Evolutionary conservation across 2,888 invertebrate genomes (phyloP), one percentile per base, ranked within the genome.

Genomic region (Cylindroiulus punctatus): DNA sequence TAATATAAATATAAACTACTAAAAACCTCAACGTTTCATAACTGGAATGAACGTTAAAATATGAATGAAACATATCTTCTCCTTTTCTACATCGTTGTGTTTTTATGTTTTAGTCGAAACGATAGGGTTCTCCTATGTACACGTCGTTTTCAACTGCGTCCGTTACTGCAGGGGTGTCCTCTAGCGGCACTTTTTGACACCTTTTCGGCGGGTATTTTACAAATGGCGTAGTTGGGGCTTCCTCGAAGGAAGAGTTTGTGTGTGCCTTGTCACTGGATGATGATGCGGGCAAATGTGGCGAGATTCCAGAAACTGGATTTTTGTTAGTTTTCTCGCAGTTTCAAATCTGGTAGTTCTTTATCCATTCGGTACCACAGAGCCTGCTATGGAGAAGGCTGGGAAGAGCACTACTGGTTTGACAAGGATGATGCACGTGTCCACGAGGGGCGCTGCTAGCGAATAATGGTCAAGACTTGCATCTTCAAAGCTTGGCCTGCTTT

Each of bases 1-100:
- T 65, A 65, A 65, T 65, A 65, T 65, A 65, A 65, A 65, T 65
- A 65, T 65, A 65, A 65, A 65, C 65, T 65, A 65, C 65, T 65
- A 65, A 65, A 52, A 65, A 65, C 65, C 65, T 65, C 65, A 65
- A 65, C 65, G 65, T 65, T 65, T 65, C 65, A 65, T 65, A 65
- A 65, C 65, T 65, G 65, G 65, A 65, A 65, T 65, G 65, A 65
- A 65, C 65, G 65, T 65, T 65, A 65, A 65, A 65, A 65, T 65
- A 65, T 65, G 65, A 65, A 26, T 65, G 65, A 65, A 65, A 65
- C 65, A 10, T 26, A 26, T 65, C 65, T 65, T 26, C 65, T 65
- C 65, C 65, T 26, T 65, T 65, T 65, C 65, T 65, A 65, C 65
- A 65, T 26, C 26, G 65, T 65, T 65, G 65, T 57, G n/a, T 57